phyloP scores from a whole-genome alignment of 1,140 invertebrate genomes.

The Doryteuthis pealeii region DNA sequence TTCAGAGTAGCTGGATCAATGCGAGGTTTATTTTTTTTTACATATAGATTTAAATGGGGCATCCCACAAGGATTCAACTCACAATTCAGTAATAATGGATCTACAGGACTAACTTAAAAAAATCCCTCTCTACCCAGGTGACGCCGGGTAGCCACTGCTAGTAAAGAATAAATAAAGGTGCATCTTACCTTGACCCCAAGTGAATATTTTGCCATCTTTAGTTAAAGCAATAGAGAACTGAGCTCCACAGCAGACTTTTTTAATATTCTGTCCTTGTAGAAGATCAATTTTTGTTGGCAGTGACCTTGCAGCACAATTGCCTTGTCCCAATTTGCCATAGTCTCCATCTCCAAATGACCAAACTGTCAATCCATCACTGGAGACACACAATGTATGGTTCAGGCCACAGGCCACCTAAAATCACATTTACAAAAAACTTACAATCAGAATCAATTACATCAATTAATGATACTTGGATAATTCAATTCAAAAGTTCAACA shows the following conservation, averaged over 20 bases:
- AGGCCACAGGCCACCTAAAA: constrained; percentile 66
- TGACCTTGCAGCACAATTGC: constrained; percentile 65
- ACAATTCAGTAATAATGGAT: too few relatives aligned
- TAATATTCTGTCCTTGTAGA: constrained; percentile 65
- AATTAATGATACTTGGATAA: too few relatives aligned
- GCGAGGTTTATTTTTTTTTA: too few relatives aligned
- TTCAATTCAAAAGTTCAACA: too few relatives aligned
- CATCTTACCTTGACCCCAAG: constrained; percentile 64
- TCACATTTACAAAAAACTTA: constrained; percentile 20
- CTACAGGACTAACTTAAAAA: too few relatives aligned
- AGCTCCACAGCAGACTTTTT: constrained; percentile 69
- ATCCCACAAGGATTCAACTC: too few relatives aligned
- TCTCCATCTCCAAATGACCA: constrained; percentile 74
- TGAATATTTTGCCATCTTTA: constrained; percentile 66
- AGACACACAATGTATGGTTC: constrained; percentile 70
- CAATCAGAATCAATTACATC: too few relatives aligned
- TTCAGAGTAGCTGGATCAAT: too few relatives aligned
- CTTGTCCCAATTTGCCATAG: constrained; percentile 70
- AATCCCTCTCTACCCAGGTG: too few relatives aligned
- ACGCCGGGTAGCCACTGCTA: too few relatives aligned
- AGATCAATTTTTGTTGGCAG: constrained; percentile 63
- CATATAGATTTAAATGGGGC: too few relatives aligned
- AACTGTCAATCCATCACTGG: constrained; percentile 65
- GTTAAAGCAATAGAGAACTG: constrained; percentile 71
- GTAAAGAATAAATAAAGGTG: too few relatives aligned